Conservation (phyloP, 1,140 invertebrate species). For the Branchinecta lindahli region DNA sequence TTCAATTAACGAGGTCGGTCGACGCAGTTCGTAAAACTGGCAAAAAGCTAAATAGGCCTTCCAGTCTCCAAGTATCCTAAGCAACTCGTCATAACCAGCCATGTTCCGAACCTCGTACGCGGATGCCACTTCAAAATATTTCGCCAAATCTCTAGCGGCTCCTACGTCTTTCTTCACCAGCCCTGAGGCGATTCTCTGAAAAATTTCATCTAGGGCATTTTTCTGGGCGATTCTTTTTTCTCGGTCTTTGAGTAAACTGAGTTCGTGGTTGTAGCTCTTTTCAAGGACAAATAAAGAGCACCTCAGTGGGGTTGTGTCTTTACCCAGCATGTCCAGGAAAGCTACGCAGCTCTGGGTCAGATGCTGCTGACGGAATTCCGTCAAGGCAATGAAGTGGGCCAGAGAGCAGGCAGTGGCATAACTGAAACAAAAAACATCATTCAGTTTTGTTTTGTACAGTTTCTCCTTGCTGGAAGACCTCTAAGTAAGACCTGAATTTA, state of each 20-base stretch:
- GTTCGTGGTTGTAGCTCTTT: neutral
- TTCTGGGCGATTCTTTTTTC: neutral
- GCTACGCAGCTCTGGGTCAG: neutral
- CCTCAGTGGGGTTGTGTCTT: neutral
- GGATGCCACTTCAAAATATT: neutral
- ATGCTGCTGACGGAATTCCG: neutral
- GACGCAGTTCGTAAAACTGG: neutral
- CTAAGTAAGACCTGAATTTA: no score
- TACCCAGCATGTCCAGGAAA: conserved; percentile 1
- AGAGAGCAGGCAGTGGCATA: neutral
- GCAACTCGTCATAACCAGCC: neutral
- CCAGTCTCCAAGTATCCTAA: neutral
- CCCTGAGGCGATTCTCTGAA: neutral
- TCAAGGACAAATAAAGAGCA: neutral
- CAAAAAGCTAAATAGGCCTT: neutral
- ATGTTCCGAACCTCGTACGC: neutral
- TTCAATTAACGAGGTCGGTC: neutral
- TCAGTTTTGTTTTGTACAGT: no score
- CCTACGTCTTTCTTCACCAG: neutral
- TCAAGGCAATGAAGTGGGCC: neutral
- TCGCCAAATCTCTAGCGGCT: neutral
- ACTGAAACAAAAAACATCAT: neutral
- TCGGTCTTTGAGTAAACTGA: neutral
- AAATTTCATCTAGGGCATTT: neutral
- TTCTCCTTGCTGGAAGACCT: no score